phyloP scores from a whole-genome alignment of 1,140 invertebrate genomes.

The Capitella teleta region DNA sequence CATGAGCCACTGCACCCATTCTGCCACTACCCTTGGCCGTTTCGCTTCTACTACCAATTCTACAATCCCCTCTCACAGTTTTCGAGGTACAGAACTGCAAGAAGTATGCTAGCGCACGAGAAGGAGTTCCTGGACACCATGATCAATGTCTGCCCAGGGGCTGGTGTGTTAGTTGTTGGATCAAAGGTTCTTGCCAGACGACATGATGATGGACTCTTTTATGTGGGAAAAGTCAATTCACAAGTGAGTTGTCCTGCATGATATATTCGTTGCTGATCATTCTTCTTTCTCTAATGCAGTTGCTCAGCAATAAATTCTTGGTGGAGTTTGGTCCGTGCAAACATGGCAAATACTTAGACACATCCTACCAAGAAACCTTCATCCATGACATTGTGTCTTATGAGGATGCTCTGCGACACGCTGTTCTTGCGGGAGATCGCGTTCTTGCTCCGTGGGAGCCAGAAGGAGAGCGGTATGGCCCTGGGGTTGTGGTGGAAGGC shows the following conservation, averaged over 20 bases:
- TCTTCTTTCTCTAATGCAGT: constrained; percentile 14
- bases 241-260: constrained; percentile 24
- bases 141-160: constrained; percentile 22
- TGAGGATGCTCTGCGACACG: constrained; percentile 26
- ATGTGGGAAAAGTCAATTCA: constrained; percentile 34
- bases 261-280: constrained; percentile 1
- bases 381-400: constrained; percentile 33
- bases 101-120: too few relatives aligned
- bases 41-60: constrained; percentile 25
- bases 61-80: background rate
- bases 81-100: too few relatives aligned
- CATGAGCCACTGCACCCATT: constrained; percentile 5
- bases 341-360: constrained; percentile 27
- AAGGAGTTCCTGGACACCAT: too few relatives aligned
- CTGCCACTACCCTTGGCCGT: constrained; percentile 11
- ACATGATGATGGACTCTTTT: constrained; percentile 37
- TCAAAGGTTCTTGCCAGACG: constrained; percentile 32
- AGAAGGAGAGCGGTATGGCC: constrained; percentile 29
- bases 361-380: constrained; percentile 32
- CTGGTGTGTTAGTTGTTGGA: constrained; percentile 33
- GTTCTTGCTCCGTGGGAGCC: constrained; percentile 33
- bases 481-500: constrained; percentile 33
- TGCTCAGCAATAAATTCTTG: constrained; percentile 29
- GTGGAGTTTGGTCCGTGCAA: constrained; percentile 33
- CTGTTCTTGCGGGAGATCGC: constrained; percentile 24